A percentile compares a stretch with the other conserved stretches of the same genome.
These are phyloP conservation scores for Grapholita molesta DNA, from an alignment of 1,140 invertebrate genomes.

Conservation along the genomic window DNA sequence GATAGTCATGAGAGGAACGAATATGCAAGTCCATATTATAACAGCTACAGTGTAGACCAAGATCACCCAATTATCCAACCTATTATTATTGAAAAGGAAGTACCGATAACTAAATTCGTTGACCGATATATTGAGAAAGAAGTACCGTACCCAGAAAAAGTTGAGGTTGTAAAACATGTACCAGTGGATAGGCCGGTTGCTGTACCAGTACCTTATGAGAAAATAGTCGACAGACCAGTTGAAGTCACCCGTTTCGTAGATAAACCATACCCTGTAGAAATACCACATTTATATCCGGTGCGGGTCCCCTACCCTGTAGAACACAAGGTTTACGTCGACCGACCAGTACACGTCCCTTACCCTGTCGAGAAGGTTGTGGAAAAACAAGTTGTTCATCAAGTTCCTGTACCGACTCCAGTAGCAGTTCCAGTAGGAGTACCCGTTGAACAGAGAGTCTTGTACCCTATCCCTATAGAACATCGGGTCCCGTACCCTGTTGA, in stretches of 20 bases:
- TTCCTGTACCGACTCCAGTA: slow-evolving; percentile 60
- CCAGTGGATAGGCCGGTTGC: slow-evolving; percentile 75
- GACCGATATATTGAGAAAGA: slow-evolving; percentile 78
- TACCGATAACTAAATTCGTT: slow-evolving; percentile 75
- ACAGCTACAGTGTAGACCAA: slow-evolving; percentile 33
- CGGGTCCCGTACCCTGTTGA: slow-evolving; percentile 74
- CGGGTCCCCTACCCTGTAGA: slow-evolving; percentile 77
- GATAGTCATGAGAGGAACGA: slow-evolving; percentile 40
- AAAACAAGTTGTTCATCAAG: slow-evolving; percentile 59
- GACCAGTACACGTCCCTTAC: slow-evolving; percentile 79
- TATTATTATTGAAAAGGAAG: slow-evolving; percentile 76
- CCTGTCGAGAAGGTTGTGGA: slow-evolving; percentile 78
- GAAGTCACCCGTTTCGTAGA: slow-evolving; percentile 49
- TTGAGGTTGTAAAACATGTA: slow-evolving; percentile 71
- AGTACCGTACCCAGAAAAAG: slow-evolving; percentile 75
- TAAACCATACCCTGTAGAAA: slow-evolving; percentile 74
- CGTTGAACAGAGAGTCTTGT: slow-evolving; percentile 61
- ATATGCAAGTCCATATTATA: slow-evolving; percentile 24
- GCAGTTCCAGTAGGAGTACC: slow-evolving; percentile 58
- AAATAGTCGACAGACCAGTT: slow-evolving; percentile 73
- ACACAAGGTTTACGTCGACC: slow-evolving; percentile 72
- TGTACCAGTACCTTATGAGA: slow-evolving; percentile 74
- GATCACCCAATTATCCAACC: slow-evolving; percentile 58
- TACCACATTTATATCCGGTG: slow-evolving; percentile 24
- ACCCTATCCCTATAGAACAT: slow-evolving; percentile 67